Percentiles rank a stretch among this genome's conserved stretches.
Evolutionary conservation across 2,797 vertebrate genomes (phyloP).

Genomic region (Falco concolor): DNA sequence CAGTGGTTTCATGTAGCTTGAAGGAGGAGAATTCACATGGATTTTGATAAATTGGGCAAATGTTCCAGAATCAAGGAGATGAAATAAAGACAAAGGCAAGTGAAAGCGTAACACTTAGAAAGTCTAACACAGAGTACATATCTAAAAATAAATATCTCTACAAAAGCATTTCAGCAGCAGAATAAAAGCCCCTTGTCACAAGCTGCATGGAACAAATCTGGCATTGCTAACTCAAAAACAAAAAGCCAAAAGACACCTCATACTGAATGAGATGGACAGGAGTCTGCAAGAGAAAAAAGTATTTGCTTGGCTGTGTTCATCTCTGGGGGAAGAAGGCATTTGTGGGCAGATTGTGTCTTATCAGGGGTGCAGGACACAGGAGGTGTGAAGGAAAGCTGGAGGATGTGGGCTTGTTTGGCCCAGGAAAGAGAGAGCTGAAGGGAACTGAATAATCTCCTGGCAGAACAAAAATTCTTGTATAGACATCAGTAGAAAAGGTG

Average conservation of each 20-base stretch:
- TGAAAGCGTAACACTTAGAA: not conserved
- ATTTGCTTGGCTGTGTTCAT: not conserved
- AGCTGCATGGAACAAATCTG: not conserved
- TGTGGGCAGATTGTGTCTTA: not conserved
- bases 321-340: not conserved
- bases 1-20: not conserved
- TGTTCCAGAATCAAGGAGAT: not conserved
- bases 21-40: not conserved
- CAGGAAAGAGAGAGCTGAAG: not conserved
- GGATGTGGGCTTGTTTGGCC: not conserved
- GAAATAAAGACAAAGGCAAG: not conserved
- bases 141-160: not conserved
- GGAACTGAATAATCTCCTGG: not conserved
- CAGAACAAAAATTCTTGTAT: not conserved
- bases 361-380: not conserved
- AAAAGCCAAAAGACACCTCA: not conserved
- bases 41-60: not conserved
- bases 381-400: not conserved
- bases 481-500: not conserved
- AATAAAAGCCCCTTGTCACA: not conserved
- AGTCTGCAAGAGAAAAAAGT: not conserved
- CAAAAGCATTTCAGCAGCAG: not conserved
- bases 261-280: not conserved
- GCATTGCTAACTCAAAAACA: not conserved
- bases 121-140: not conserved